Conservation (phyloP, 2,888 invertebrate species). For the Dyspetes luteomarginatus region DNA sequence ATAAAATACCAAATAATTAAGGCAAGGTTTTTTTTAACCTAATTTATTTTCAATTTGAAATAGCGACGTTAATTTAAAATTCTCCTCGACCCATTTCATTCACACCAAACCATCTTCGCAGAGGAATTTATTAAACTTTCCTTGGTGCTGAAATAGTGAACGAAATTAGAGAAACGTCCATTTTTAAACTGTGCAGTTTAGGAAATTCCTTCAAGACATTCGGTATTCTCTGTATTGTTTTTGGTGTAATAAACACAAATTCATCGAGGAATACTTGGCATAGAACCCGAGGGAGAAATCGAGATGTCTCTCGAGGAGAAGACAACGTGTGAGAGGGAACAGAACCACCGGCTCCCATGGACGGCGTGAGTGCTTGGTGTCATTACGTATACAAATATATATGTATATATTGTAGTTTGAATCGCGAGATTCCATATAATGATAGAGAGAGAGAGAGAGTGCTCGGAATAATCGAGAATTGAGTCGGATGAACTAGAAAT, state of each 20-base stretch:
- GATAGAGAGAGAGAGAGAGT: too few relatives aligned
- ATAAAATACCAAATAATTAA: too few relatives aligned
- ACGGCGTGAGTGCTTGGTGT: background rate
- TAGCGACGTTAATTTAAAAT: too few relatives aligned
- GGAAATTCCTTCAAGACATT: slow-evolving; percentile 19
- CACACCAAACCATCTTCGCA: too few relatives aligned
- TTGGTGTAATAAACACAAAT: background rate
- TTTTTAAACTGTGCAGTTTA: background rate
- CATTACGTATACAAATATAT: background rate
- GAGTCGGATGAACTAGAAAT: slow-evolving; percentile 58
- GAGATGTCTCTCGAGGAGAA: background rate
- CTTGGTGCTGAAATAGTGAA: background rate
- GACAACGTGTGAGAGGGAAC: slow-evolving; percentile 3
- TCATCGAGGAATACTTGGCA: slow-evolving; percentile 10
- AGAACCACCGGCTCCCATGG: slow-evolving; percentile 30
- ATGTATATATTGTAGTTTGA: slow-evolving; percentile 37
- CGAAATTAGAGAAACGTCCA: background rate
- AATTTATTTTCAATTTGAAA: too few relatives aligned
- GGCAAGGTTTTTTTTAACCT: too few relatives aligned
- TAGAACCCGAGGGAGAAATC: background rate
- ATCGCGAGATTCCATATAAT: slow-evolving; percentile 53
- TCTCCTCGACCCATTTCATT: too few relatives aligned
- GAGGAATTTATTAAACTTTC: background rate
- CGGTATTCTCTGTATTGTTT: background rate
- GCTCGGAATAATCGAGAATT: slow-evolving; percentile 59